A percentile compares a stretch with the other conserved stretches of the same genome.
Conservation (phyloP, 2,888 invertebrate genomes). For the Muscina levida region DNA sequence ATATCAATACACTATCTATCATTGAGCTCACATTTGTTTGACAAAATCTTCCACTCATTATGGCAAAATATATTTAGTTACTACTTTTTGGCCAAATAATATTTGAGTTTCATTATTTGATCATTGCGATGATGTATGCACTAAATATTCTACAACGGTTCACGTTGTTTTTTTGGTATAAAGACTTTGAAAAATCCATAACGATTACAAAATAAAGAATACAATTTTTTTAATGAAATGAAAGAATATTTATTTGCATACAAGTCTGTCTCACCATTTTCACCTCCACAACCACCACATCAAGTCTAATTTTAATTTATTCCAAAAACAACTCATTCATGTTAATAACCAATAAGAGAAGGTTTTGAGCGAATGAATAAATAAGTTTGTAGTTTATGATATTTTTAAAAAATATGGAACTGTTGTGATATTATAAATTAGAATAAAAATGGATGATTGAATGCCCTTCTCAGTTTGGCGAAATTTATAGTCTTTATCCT, state of each 20-base stretch:
- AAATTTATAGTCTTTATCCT: too few relatives aligned
- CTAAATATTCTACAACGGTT: conserved; percentile 55
- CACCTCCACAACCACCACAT: conserved; percentile 66
- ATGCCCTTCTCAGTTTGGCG: too few relatives aligned
- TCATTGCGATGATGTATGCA: conserved; percentile 4
- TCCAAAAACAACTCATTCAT: conserved; percentile 55
- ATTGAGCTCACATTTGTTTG: not conserved
- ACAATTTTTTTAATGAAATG: conserved; percentile 25
- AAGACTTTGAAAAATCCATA: too few relatives aligned
- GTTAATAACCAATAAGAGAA: conserved; percentile 35
- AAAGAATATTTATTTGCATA: conserved; percentile 64
- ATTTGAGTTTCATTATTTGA: conserved; percentile 33
- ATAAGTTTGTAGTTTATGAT: too few relatives aligned
- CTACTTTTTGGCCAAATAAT: conserved; percentile 21
- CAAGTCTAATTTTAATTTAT: conserved; percentile 64
- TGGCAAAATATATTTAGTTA: not conserved
- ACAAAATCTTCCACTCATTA: not conserved
- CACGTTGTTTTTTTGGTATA: not conserved
- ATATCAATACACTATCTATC: conserved; percentile 2
- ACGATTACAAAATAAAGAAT: too few relatives aligned
- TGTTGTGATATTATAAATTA: too few relatives aligned
- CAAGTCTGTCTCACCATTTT: conserved; percentile 55
- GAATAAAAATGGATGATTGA: too few relatives aligned
- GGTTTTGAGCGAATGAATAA: too few relatives aligned
- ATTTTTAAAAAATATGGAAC: too few relatives aligned